These are phyloP conservation scores for Limnephilus rhombicus DNA, from an alignment of 2,888 invertebrate genomes.

Conservation along the genomic window DNA sequence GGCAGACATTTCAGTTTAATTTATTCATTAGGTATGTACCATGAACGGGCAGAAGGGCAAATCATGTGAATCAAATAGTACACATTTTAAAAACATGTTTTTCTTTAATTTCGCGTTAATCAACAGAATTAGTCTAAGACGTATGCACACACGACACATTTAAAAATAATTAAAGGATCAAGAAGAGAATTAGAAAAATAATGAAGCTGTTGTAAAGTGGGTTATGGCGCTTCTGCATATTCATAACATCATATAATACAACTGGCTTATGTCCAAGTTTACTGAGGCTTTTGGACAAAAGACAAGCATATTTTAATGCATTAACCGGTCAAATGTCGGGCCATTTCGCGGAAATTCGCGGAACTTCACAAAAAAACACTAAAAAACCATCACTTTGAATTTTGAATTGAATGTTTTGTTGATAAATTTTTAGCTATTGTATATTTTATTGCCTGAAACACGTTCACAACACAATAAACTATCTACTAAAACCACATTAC, in stretches of 20 bases:
- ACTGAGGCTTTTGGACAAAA: neutral
- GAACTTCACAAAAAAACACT: no score
- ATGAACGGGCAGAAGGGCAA: neutral
- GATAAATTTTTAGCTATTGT: no score
- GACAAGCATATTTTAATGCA: neutral
- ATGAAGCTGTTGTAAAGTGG: neutral
- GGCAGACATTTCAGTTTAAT: neutral
- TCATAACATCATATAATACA: neutral
- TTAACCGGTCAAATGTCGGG: no score
- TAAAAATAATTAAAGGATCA: neutral
- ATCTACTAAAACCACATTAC: no score
- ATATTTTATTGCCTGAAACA: no score
- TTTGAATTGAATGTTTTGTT: no score
- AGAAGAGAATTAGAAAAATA: neutral
- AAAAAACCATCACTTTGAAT: no score
- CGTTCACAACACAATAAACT: no score
- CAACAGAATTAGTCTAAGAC: neutral
- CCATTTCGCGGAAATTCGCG: no score
- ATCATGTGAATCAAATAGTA: neutral
- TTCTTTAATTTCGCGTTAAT: neutral
- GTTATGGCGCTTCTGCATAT: neutral
- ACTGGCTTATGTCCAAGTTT: neutral
- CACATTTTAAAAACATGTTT: neutral
- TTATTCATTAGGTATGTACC: neutral
- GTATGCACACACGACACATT: neutral